Evolutionary conservation across 2,113 vertebrate species (phyloP), one percentile per base, ranked within the genome.

Genomic region (Anarhynchus alexandrinus): DNA sequence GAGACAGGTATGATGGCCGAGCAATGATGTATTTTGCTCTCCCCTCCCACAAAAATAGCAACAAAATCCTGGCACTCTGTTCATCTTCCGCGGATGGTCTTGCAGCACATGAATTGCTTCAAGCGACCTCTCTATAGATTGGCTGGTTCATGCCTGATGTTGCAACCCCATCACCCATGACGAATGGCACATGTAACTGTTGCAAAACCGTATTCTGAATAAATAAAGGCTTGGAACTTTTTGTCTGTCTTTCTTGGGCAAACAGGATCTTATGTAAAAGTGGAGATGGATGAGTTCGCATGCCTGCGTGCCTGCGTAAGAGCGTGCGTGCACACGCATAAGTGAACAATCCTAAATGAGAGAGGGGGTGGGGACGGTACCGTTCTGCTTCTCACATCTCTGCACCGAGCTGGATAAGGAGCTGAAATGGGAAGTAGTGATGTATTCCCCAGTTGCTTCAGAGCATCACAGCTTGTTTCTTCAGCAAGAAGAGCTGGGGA

Each of bases 201-300:
- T 97, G 66, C 92, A 92, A 94, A 93, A 96, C 19, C 55, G 14
- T 64, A 25, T 59, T 87, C 73, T 66, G 78, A 80, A 79, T 62
- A 93, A 92, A 93, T 59, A 95, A 82, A 90, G 22, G 12, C 49
- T 79, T 80, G 64, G 69, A 82, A 80, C 7, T 21, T 76, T 76
- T 71, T 59, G 36, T 36, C 5, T 30, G 26, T 57, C 54, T 85
- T 90, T 85, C 42, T 74, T 87, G 47, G 49, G 82, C 4, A 62
- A 82, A 40, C 29, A 47, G 87, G 34, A 34, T 91, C 66, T 82
- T 65, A 55, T 2, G 9, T 67, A 67, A 64, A 83, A 62, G 43
- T 13, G 49, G 49, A 65, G 72, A 76, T 19, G 43, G 57, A 30
- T 54, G 51, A 61, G 26, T 65, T 59, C 62, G 18, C 7, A 6